Evolutionary conservation across 2,888 invertebrate genomes (phyloP).

Genomic region (Capitulum mitella): DNA sequence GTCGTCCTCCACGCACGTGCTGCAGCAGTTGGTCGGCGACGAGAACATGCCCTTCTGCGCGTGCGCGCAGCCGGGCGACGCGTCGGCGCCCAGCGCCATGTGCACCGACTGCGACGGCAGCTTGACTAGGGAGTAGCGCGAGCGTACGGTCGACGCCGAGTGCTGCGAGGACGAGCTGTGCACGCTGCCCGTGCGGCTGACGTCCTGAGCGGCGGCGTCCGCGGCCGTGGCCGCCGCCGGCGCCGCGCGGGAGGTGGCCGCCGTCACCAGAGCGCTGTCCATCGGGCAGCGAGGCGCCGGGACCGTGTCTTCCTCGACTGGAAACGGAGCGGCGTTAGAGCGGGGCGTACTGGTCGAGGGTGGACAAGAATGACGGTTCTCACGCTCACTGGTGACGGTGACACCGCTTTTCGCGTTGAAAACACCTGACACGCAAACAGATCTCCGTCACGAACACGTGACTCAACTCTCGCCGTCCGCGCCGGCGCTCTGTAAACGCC

Average conservation of each 20-base stretch:
- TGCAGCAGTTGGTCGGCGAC: conserved; percentile 35
- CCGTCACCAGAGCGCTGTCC: neutral
- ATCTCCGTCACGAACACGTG: no score
- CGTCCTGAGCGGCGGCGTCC: conserved; percentile 15
- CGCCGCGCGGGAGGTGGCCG: neutral
- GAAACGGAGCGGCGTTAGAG: neutral
- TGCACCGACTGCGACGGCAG: neutral
- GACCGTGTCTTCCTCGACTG: neutral
- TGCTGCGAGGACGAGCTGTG: conserved; percentile 39
- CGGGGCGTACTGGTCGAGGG: no score
- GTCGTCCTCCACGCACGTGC: conserved; percentile 34
- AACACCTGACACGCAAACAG: no score
- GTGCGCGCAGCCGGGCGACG: neutral
- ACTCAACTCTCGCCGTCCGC: no score
- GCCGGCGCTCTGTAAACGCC: no score
- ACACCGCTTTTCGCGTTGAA: no score
- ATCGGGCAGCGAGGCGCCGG: neutral
- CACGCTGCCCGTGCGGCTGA: conserved; percentile 36
- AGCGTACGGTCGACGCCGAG: conserved; percentile 38
- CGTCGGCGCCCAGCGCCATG: neutral
- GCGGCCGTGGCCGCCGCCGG: neutral
- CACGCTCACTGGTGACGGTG: no score
- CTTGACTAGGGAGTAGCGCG: conserved; percentile 32
- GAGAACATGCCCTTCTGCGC: neutral
- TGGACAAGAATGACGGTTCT: no score